phyloP scores from a whole-genome alignment of 2,797 vertebrate species.

The Neomorphus geoffroyi region DNA sequence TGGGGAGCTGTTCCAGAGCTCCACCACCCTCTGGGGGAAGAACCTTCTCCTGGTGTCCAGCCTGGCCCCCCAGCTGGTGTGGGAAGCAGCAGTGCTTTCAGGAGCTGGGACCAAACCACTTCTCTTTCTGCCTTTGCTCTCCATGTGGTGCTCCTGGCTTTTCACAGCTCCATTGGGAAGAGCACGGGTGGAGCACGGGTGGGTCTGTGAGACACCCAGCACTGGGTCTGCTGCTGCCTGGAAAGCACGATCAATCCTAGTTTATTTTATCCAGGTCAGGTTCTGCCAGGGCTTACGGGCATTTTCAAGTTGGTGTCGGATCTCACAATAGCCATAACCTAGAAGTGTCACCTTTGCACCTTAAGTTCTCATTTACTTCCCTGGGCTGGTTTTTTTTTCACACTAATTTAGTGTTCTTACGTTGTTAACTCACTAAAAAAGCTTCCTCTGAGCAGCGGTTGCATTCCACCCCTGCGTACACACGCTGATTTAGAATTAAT shows the following conservation, averaged over 20 bases:
- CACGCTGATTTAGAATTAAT: neutral
- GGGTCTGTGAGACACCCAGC: too few relatives aligned
- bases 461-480: neutral
- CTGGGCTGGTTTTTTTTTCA: neutral
- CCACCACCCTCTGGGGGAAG: too few relatives aligned
- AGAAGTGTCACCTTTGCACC: neutral
- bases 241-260: neutral
- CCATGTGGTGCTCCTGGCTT: neutral
- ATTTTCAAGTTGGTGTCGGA: neutral
- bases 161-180: neutral
- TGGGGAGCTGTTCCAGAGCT: too few relatives aligned
- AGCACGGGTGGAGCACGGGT: fast-evolving
- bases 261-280: fast-evolving
- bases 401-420: neutral
- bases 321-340: neutral
- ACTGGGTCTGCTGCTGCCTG: fast-evolving
- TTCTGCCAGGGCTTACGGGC: neutral
- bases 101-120: too few relatives aligned
- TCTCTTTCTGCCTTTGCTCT: neutral
- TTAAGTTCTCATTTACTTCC: neutral
- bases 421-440: neutral
- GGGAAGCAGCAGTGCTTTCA: neutral
- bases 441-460: neutral
- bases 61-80: too few relatives aligned
- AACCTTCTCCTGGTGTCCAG: too few relatives aligned